These are phyloP conservation scores for Ormyrus rosae DNA, from an alignment of 2,888 invertebrate species.

Conservation along the genomic window DNA sequence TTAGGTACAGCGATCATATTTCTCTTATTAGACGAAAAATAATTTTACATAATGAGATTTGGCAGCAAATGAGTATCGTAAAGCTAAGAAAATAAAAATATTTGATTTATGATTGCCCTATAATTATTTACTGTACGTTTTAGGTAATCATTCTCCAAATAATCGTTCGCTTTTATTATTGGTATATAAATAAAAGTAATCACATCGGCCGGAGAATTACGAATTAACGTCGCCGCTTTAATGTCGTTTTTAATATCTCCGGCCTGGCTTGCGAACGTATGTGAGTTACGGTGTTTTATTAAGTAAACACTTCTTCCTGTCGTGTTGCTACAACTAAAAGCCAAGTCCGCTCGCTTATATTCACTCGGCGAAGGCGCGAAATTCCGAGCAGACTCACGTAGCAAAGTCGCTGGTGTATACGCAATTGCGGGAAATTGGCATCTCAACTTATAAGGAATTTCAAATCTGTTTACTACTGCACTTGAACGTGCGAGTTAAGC, in stretches of 20 bases:
- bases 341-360: background rate
- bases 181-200: background rate
- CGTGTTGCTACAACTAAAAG: background rate
- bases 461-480: constrained; percentile 45
- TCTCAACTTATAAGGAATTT: constrained; percentile 49
- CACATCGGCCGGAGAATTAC: background rate
- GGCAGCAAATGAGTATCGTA: no score
- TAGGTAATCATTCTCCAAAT: background rate
- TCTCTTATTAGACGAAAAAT: no score
- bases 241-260: background rate
- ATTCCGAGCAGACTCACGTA: constrained; percentile 24
- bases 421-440: constrained; percentile 41
- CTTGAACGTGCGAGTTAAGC: constrained; percentile 25
- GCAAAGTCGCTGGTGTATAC: background rate
- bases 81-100: no score
- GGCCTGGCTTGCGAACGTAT: background rate
- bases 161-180: background rate
- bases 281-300: constrained; percentile 8
- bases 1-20: no score
- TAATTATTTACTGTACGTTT: no score
- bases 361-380: background rate
- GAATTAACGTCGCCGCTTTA: background rate
- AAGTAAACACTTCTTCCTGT: constrained; percentile 41
- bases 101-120: no score
- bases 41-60: no score